These are phyloP conservation scores for Helicoverpa assulta DNA, from an alignment of 2,888 invertebrate species.

Conservation along the genomic window DNA sequence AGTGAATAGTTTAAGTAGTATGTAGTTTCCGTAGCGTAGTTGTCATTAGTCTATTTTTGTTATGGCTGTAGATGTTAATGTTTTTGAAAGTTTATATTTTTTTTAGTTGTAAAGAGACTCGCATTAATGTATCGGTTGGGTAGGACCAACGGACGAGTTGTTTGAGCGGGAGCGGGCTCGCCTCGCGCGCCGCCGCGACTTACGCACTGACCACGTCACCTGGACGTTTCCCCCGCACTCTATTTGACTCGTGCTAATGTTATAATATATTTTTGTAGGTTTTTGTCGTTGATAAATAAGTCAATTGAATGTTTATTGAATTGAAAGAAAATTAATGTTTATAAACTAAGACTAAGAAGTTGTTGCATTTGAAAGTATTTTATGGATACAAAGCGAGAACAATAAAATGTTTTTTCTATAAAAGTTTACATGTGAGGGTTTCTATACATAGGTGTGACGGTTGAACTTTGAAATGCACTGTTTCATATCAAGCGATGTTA, in stretches of 20 bases:
- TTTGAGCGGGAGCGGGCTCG: conserved; percentile 55
- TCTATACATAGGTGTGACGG: conserved; percentile 80
- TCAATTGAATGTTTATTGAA: conserved; percentile 90
- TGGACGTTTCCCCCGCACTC: conserved; percentile 77
- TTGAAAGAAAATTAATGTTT: conserved; percentile 87
- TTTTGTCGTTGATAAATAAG: conserved; percentile 90
- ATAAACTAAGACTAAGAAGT: conserved; percentile 89
- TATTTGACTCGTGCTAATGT: conserved; percentile 87
- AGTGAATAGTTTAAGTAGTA: conserved; percentile 87
- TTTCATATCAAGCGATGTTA: conserved; percentile 88
- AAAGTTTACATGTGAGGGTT: conserved; percentile 88
- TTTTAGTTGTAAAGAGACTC: conserved; percentile 84
- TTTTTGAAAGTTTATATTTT: conserved; percentile 88
- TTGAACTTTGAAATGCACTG: conserved; percentile 83
- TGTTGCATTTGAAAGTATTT: conserved; percentile 90
- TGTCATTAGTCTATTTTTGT: conserved; percentile 89
- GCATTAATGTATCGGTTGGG: conserved; percentile 78
- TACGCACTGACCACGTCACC: conserved; percentile 64
- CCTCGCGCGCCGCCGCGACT: conserved; percentile 59
- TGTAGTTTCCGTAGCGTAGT: conserved; percentile 88
- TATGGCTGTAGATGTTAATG: conserved; percentile 90
- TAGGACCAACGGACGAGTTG: conserved; percentile 73
- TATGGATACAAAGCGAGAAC: conserved; percentile 89
- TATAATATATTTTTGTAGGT: conserved; percentile 90
- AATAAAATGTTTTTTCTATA: conserved; percentile 89